A percentile compares a stretch with the other conserved stretches of the same genome.
phyloP scores from a whole-genome alignment of 92 coral and sea anemone genomes.

The Desmophyllum pertusum region DNA sequence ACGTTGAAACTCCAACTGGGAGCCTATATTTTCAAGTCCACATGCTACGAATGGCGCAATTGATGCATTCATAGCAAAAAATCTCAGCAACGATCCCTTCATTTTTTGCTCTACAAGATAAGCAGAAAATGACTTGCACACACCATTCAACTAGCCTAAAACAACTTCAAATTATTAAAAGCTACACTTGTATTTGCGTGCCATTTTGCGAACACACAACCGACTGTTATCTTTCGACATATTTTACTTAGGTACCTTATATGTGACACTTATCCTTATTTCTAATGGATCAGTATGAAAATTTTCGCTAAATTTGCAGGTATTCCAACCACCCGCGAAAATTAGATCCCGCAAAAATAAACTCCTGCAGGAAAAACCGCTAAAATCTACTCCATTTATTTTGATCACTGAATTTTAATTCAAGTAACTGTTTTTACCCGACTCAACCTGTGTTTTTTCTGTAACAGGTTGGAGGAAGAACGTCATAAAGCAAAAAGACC shows the following conservation, averaged over 20 bases:
- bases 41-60: conserved; percentile 25
- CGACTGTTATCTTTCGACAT: too few relatives aligned
- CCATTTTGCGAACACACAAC: not conserved
- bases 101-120: conserved; percentile 30
- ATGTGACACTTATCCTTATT: too few relatives aligned
- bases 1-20: not conserved
- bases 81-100: conserved; percentile 23
- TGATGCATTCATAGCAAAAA: conserved; percentile 14
- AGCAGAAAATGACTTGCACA: not conserved
- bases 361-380: too few relatives aligned
- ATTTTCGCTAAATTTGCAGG: too few relatives aligned
- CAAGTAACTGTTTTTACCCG: not conserved
- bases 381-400: too few relatives aligned
- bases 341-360: too few relatives aligned
- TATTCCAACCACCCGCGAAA: too few relatives aligned
- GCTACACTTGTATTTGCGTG: not conserved
- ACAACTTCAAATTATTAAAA: not conserved
- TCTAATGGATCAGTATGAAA: too few relatives aligned
- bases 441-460: conserved; percentile 10
- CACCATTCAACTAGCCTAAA: conserved; percentile 1
- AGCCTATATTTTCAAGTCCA: conserved; percentile 21
- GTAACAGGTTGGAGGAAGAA: conserved; percentile 13
- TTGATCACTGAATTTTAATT: not conserved
- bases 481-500: conserved; percentile 11
- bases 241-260: not conserved